Percentiles rank a stretch among this genome's conserved stretches.
These are phyloP conservation scores for Cercopithecus mona DNA, from an alignment of 2,113 vertebrate genomes.

Conservation along the genomic window DNA sequence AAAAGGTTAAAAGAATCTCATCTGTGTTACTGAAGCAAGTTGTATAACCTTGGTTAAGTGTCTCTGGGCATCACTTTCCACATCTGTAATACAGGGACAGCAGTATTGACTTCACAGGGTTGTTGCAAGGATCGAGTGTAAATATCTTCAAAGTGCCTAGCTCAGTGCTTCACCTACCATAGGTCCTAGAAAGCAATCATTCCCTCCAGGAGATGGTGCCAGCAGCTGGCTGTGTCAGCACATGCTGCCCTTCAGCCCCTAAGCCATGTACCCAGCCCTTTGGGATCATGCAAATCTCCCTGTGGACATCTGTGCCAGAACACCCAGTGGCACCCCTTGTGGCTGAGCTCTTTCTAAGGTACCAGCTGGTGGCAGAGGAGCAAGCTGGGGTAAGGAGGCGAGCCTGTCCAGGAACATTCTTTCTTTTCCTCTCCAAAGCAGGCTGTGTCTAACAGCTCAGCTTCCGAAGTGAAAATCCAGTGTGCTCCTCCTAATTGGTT, in stretches of 20 bases:
- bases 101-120: not conserved
- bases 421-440: slow-evolving; percentile 25
- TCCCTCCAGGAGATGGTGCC: not conserved
- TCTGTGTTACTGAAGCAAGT: not conserved
- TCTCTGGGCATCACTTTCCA: not conserved
- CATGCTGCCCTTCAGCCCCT: not conserved
- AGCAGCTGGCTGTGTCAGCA: not conserved
- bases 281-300: not conserved
- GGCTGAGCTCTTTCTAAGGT: not conserved
- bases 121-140: not conserved
- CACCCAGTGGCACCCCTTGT: not conserved
- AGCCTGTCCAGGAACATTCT: slow-evolving; percentile 15
- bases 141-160: no score
- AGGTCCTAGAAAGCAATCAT: not conserved
- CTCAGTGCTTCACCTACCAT: not conserved
- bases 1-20: no score
- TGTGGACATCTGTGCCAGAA: not conserved
- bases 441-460: not conserved
- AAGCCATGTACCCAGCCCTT: not conserved
- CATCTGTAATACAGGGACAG: not conserved
- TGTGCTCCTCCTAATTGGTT: slow-evolving; percentile 2
- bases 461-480: slow-evolving; percentile 43
- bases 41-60: not conserved
- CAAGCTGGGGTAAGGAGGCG: not conserved
- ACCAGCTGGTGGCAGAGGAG: not conserved